Evolutionary conservation across 2,888 invertebrate genomes (phyloP), one percentile per base, ranked within the genome.

Genomic region (Spatulosminthurus flaviceps): DNA sequence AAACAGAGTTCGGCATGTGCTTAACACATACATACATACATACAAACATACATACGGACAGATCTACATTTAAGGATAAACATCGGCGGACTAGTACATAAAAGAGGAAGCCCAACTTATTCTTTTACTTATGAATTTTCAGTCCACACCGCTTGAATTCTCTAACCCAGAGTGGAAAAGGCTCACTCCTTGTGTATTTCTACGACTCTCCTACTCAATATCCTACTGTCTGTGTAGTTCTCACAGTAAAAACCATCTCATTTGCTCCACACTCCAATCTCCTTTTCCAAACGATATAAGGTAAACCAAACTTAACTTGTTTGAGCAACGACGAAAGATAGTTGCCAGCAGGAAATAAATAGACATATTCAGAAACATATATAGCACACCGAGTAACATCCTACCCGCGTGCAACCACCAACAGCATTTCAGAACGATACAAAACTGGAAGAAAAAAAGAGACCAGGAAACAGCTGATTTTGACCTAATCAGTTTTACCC

Each of bases 401-500:
- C 22, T 64, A 26, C 24, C 64, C 64, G 64, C 64, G 64, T 64
- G 64, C 24, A 19, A 22, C 26, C n/a, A n/a, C n/a, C 51, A 4
- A 51, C 51, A 51, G 16, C 51, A 51, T 19, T 51, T 51, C 16
- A 51, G 51, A 51, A 26, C 26, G 22, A 24, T 72, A 72, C 72
- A 72, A 42, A 72, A n/a, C n/a, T n/a, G 43, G 72, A 13, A 26
- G n/a, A 5, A 51, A 29, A 67, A 26, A 67, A 72, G 22, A 72
- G 51, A 72, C 43, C 72, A 72, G 72, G 72, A 72, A 72, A 72
- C 72, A 72, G 72, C 72, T 72, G 72, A 72, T 51, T 51, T 72
- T 72, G 51, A 51, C 51, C 51, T 72, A 72, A 43, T 72, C 43
- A 72, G 28, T 43, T 72, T 26, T 26, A 72, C 72, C 26, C 72